Conservation (phyloP, 2,113 vertebrate species). For the Dromiciops gliroides region DNA sequence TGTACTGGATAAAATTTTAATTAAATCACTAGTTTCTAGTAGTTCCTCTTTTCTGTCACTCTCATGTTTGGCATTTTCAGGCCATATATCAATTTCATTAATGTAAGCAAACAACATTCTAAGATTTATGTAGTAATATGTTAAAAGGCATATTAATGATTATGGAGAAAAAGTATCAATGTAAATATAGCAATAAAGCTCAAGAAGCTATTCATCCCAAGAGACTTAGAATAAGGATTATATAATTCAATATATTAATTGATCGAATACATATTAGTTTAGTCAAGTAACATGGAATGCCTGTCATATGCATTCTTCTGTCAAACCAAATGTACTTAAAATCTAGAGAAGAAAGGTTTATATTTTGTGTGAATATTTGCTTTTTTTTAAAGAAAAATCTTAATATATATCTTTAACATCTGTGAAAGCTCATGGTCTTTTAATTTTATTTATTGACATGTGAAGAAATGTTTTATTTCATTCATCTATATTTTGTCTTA, state of each 20-base stretch:
- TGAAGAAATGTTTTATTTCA: not conserved
- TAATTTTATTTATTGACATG: not conserved
- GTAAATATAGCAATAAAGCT: slow-evolving; percentile 10
- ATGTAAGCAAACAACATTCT: slow-evolving; percentile 7
- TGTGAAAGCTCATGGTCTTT: not conserved
- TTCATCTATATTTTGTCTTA: not conserved
- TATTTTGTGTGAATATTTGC: not conserved
- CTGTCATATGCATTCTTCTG: not conserved
- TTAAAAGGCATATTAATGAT: slow-evolving; percentile 30
- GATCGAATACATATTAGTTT: not conserved
- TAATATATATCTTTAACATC: not conserved
- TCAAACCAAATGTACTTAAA: not conserved
- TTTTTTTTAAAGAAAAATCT: not conserved
- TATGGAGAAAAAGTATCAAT: slow-evolving; percentile 24
- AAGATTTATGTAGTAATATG: slow-evolving; percentile 34
- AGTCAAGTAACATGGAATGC: not conserved
- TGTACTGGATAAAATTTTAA: slow-evolving; percentile 75
- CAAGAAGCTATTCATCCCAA: slow-evolving; percentile 23
- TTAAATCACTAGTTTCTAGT: slow-evolving; percentile 72
- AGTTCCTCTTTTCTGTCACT: slow-evolving; percentile 53
- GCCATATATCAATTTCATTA: slow-evolving; percentile 47
- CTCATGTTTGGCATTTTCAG: slow-evolving; percentile 49
- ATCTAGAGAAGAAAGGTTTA: not conserved
- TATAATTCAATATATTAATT: slow-evolving; percentile 30
- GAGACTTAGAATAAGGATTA: slow-evolving; percentile 37